Percentiles rank a stretch among this genome's conserved stretches.
Evolutionary conservation across 2,113 vertebrate species (phyloP).

Genomic region (Cinclus mexicanus): DNA sequence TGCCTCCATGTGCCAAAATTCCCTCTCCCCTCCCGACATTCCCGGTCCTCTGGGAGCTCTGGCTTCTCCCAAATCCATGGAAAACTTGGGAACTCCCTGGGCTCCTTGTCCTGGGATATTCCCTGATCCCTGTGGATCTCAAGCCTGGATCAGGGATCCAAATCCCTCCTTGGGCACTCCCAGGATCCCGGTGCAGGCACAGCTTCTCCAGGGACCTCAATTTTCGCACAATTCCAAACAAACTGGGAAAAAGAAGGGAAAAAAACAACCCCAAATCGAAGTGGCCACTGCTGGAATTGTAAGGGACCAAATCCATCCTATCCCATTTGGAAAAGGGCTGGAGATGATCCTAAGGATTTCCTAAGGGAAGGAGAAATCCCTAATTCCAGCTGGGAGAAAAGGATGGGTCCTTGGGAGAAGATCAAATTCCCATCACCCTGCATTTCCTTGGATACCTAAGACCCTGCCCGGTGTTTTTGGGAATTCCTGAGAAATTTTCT

Average conservation of each 20-base stretch:
- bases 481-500: background rate
- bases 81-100: background rate
- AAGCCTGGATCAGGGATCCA: background rate
- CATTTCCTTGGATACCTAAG: rapidly evolving
- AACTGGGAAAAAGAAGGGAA: background rate
- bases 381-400: background rate
- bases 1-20: background rate
- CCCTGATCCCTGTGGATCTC: background rate
- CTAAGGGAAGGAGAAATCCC: background rate
- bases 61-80: background rate
- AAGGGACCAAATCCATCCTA: background rate
- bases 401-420: background rate
- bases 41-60: background rate
- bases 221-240: background rate
- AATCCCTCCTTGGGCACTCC: background rate
- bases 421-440: background rate
- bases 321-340: background rate
- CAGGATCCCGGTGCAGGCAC: background rate
- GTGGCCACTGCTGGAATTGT: background rate
- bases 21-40: background rate
- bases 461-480: rapidly evolving
- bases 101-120: background rate
- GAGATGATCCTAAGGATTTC: background rate
- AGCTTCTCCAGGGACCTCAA: background rate
- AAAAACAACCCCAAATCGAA: rapidly evolving